Base-by-base conservation (phyloP, 1,140 invertebrate genomes). In the Neodiprion pinetum region DNA sequence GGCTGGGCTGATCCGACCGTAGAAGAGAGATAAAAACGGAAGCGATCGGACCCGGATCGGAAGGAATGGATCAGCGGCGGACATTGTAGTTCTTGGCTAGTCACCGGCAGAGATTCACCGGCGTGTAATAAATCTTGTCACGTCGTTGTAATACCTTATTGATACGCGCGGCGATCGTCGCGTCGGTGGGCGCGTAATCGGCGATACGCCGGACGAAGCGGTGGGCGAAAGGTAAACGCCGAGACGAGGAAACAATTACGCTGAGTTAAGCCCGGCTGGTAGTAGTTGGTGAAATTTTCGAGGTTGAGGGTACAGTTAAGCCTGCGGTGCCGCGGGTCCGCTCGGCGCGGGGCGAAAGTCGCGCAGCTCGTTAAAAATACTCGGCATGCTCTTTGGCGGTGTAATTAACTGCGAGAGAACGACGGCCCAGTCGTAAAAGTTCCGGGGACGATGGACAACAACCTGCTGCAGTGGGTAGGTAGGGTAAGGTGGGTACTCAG, bases 11-110 rank as follows among this genome's bases (percentile, higher is more conserved):
- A 61, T 61, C 53, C 11, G 53, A 61, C n/a, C 53, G 53, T 12
- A 9, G n/a, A 9, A 61, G 53, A 61, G 11, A 61, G 53, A 61
- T 61, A 61, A 61, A 61, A 61, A 12, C 53, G 53, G 53, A 61
- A 61, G 53, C 53, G 4, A 61, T 61, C 53, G 53, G 11, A 61
- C 53, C 53, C 53, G 7, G 53, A 61, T 61, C 53, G 53, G 53
- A 61, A 61, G 53, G 53, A 61, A 61, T 61, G 11, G 53, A 61
- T 61, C 53, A 61, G 53, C 7, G 11, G 11, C 4, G 53, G 53
- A 61, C 53, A 61, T 61, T 61, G 53, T 61, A 61, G 53, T 61
- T 61, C n/a, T 61, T 61, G 53, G 53, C 53, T 61, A 9, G 53
- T 61, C 53, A 61, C 53, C 53, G 53, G 11, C 53, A 40, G 28